These are phyloP conservation scores for Cheirogaleus medius DNA, from an alignment of 2,113 vertebrate genomes.

Conservation along the genomic window DNA sequence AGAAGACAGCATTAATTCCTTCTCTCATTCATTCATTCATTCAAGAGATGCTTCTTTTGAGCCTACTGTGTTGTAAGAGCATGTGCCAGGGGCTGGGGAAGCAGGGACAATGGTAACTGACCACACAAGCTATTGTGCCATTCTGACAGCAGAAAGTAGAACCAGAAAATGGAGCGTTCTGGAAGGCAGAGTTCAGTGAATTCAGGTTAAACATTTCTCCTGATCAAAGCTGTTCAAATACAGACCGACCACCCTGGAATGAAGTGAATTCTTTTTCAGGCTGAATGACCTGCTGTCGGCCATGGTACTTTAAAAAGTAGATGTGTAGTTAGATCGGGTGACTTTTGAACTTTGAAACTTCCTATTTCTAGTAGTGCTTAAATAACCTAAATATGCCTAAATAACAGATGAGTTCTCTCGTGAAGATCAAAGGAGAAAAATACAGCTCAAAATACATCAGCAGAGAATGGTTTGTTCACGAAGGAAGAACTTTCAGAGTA, in stretches of 20 bases:
- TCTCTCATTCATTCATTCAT: neutral
- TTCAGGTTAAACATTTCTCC: neutral
- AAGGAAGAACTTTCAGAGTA: neutral
- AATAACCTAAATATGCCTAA: neutral
- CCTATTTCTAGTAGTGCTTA: neutral
- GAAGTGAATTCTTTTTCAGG: neutral
- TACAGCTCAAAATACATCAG: neutral
- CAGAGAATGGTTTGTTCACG: neutral
- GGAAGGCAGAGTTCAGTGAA: neutral
- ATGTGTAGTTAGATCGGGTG: neutral
- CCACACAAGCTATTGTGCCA: fast-evolving
- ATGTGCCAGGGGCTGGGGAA: neutral
- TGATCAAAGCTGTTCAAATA: neutral
- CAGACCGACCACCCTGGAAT: neutral
- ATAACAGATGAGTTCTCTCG: neutral
- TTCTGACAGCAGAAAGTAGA: neutral
- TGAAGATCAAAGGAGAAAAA: neutral
- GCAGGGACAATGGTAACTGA: no score
- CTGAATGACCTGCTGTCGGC: neutral
- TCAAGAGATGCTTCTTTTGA: neutral
- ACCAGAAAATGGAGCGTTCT: neutral
- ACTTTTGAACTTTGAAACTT: neutral
- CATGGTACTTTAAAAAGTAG: neutral
- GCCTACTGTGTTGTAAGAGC: neutral
- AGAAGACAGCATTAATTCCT: neutral